These are phyloP conservation scores for Platycheirus rosarum DNA, from an alignment of 2,888 invertebrate genomes.

Conservation along the genomic window DNA sequence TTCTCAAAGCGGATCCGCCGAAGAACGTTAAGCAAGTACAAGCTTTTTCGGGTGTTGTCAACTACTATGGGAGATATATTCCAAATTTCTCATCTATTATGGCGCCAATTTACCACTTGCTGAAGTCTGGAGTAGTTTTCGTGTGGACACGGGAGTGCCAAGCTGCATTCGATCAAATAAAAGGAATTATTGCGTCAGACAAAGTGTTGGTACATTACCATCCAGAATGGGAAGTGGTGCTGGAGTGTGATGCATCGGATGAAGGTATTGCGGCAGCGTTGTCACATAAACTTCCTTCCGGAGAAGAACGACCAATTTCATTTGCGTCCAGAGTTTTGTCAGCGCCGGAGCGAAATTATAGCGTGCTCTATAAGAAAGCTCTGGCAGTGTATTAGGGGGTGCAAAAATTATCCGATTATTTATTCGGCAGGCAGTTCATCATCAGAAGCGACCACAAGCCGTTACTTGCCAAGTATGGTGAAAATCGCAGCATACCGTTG, in stretches of 20 bases:
- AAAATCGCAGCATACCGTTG: no score
- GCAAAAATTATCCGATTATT: conserved; percentile 4
- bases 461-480: no score
- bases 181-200: conserved; percentile 1
- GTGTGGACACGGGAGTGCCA: no score
- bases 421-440: conserved; percentile 8
- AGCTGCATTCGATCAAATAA: neutral
- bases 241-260: conserved; percentile 25
- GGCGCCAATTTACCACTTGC: no score
- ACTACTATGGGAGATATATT: neutral
- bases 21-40: no score
- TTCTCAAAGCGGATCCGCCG: no score
- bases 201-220: conserved; percentile 17
- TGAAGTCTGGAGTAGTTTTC: no score
- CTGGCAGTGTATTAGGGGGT: no score
- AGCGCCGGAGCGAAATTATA: conserved; percentile 3
- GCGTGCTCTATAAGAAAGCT: conserved; percentile 24
- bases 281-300: conserved; percentile 17
- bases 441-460: conserved; percentile 19
- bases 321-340: conserved; percentile 9
- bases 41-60: conserved; percentile 2
- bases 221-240: conserved; percentile 16
- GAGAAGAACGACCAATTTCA: conserved; percentile 25
- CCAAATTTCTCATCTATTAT: conserved; percentile 1
- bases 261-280: conserved; percentile 13